Base-by-base conservation (phyloP, 2,113 vertebrate species). In the Myxocyprinus asiaticus region DNA sequence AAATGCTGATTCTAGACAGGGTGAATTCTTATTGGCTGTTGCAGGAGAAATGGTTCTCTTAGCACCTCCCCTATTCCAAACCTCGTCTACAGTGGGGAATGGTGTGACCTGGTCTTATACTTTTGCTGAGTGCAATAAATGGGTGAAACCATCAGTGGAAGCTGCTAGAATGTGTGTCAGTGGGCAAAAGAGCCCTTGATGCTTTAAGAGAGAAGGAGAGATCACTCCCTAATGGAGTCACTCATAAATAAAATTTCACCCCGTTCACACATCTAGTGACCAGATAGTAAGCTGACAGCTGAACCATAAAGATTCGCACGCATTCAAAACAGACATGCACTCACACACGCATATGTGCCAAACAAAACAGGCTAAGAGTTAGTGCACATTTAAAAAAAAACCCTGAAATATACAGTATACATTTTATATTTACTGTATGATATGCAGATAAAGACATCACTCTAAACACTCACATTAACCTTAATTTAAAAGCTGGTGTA, bases 201-300 rank as follows among this genome's bases (percentile, higher is more conserved):
- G 67, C 66, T 78, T 33, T 77, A 44, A 58, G 48, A 68, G 69
- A 78, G 56, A 72, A 56, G 64, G 48, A 70, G 33, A 50, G 53
- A 55, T 72, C 56, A 58, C 50, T 56, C 68, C 70, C 63, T 74
- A 84, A 84, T 74, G 64, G 79, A 84, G 58, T 45, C 17, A 48
- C 69, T 84, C 75, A 84, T 84, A 75, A 81, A 84, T 81, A 64
- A 78, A 84, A 74, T 83, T 69, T 83, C 62, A 70, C 51, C 58
- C 53, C 66, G 50, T 65, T 79, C 71, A 63, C 50, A 50, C 64
- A 73, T 51, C 61, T 33, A 78, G 51, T 45, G 61, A 68, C 12
- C 65, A 68, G 76, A 78, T 51, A 77, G 44, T 45, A 61, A 68
- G 61, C 33, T 67, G 56, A 77, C 77, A 63, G 67, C 43, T 62